Evolutionary conservation across 2,888 invertebrate genomes (phyloP).

Genomic region (Oithona nana): DNA sequence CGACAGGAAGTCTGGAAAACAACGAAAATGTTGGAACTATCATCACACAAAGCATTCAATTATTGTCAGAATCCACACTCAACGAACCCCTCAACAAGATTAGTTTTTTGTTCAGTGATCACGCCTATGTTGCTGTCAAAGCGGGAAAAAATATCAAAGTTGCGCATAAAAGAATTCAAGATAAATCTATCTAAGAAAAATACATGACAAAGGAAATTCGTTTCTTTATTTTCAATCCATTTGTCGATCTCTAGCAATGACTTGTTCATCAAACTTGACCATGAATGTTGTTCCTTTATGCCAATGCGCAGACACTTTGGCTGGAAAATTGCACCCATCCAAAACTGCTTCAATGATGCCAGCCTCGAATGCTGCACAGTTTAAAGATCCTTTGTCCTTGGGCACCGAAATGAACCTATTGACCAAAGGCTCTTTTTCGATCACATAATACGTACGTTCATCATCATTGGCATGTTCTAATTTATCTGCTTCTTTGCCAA

Average conservation of each 20-base stretch:
- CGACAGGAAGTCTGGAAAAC: background rate
- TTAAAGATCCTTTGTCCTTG: constrained; percentile 87
- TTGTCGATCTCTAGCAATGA: constrained; percentile 72
- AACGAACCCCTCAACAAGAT: background rate
- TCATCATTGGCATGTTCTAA: constrained; percentile 96
- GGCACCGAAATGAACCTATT: constrained; percentile 94
- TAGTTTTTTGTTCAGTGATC: background rate
- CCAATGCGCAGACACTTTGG: constrained; percentile 96
- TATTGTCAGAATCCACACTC: background rate
- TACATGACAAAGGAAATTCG: background rate
- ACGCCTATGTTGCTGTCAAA: background rate
- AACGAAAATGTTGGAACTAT: background rate
- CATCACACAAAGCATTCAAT: background rate
- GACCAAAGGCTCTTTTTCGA: constrained; percentile 91
- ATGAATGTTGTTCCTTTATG: constrained; percentile 98
- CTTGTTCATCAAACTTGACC: constrained; percentile 90
- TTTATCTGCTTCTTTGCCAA: constrained; percentile 96
- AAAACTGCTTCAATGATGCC: constrained; percentile 93
- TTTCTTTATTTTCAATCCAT: constrained; percentile 36
- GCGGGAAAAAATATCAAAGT: background rate
- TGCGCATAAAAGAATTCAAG: background rate
- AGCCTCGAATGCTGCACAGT: constrained; percentile 95
- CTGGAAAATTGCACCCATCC: constrained; percentile 82
- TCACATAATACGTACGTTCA: constrained; percentile 90
- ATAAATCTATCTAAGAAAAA: background rate